Evolutionary conservation across 2,113 vertebrate species (phyloP).

Genomic region (Diphyllodes magnificus): DNA sequence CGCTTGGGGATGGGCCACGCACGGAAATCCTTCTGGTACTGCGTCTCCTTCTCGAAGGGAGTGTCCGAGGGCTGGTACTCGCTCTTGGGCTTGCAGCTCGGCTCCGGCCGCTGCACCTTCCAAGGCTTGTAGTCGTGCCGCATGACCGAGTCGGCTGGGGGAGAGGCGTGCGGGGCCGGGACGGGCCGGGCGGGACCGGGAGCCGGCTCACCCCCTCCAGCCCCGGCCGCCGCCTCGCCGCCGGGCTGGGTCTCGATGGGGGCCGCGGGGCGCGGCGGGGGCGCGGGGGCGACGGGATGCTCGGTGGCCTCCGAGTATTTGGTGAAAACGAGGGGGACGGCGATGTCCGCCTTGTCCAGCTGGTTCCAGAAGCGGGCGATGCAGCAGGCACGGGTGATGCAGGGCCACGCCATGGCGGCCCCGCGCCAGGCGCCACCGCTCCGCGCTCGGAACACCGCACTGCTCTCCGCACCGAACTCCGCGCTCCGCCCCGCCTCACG

Average conservation of each 20-base stretch:
- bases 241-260: slow-evolving; percentile 71
- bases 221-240: slow-evolving; percentile 63
- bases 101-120: slow-evolving; percentile 86
- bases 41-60: slow-evolving; percentile 89
- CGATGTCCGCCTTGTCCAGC: slow-evolving; percentile 94
- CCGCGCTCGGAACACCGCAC: neutral
- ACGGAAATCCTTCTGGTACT: slow-evolving; percentile 97
- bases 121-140: slow-evolving; percentile 92
- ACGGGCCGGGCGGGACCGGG: neutral
- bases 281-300: neutral
- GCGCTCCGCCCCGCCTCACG: neutral
- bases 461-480: neutral
- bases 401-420: slow-evolving; percentile 91
- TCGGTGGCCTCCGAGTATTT: slow-evolving; percentile 93
- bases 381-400: slow-evolving; percentile 95
- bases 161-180: neutral
- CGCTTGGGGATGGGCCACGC: slow-evolving; percentile 91
- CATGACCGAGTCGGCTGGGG: slow-evolving; percentile 84
- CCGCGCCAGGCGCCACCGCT: neutral
- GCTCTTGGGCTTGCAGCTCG: slow-evolving; percentile 90
- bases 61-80: slow-evolving; percentile 89
- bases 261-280: slow-evolving; percentile 72
- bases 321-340: slow-evolving; percentile 92
- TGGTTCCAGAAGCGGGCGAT: slow-evolving; percentile 98
- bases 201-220: neutral